Conservation (phyloP, 2,797 vertebrate species). For the Epinephelus coioides region DNA sequence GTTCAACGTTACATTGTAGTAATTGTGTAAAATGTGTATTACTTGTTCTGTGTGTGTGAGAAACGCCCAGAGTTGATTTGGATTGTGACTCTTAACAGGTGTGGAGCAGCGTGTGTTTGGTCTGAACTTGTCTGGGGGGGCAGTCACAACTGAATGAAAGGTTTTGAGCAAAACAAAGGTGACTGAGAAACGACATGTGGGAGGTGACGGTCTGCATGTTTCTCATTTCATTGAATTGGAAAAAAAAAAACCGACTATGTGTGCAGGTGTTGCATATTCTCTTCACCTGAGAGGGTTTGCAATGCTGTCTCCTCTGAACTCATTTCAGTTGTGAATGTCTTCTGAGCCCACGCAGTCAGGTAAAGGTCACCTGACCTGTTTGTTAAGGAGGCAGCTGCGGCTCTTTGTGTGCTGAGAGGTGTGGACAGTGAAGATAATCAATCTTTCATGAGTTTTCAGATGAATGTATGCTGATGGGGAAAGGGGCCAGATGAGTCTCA, state of each 20-base stretch:
- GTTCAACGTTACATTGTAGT: not conserved
- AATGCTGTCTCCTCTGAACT: not conserved
- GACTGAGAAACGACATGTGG: slow-evolving; percentile 23
- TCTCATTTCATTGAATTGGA: not conserved
- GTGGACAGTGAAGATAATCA: not conserved
- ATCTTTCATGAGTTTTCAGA: slow-evolving; percentile 2
- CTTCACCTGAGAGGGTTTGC: not conserved
- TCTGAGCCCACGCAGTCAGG: not conserved
- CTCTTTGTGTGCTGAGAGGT: slow-evolving; percentile 11
- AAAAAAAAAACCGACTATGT: too few species aligned
- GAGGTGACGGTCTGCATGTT: not conserved
- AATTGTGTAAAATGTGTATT: not conserved
- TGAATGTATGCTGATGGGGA: not conserved
- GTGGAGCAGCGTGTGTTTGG: not conserved
- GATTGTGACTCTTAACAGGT: slow-evolving; percentile 13
- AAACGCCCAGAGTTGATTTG: not conserved
- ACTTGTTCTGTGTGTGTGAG: too few species aligned
- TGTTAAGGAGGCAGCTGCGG: not conserved
- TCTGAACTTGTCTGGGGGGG: not conserved
- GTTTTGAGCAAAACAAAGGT: not conserved
- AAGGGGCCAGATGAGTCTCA: slow-evolving; percentile 9
- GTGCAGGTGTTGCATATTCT: not conserved
- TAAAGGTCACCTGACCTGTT: not conserved
- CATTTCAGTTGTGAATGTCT: not conserved
- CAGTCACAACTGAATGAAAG: not conserved